Evolutionary conservation across 2,113 vertebrate genomes (phyloP).

Genomic region (Engystomops pustulosus): DNA sequence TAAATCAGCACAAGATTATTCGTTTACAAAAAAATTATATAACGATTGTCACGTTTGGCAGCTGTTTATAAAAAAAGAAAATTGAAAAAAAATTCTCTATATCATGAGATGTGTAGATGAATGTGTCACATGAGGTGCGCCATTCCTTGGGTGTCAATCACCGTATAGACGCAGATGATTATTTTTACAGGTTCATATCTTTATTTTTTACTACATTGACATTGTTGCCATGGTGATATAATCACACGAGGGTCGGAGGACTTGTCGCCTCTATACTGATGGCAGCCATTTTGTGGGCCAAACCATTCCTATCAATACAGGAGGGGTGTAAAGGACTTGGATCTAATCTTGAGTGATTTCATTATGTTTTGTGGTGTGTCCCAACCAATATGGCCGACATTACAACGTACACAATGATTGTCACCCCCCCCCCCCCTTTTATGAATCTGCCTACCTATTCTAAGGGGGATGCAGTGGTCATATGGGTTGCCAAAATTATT

Average conservation of each 20-base stretch:
- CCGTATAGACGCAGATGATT: conserved; percentile 64
- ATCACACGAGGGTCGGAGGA: not conserved
- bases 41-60: conserved; percentile 68
- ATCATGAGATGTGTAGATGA: conserved; percentile 53
- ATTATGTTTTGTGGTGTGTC: not conserved
- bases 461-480: too few relatives aligned
- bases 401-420: too few relatives aligned
- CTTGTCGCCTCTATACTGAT: not conserved
- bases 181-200: conserved; percentile 57
- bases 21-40: conserved; percentile 63
- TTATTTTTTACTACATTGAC: conserved; percentile 52
- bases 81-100: not conserved
- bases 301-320: not conserved
- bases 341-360: not conserved
- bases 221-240: conserved; percentile 34
- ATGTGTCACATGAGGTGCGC: conserved; percentile 63
- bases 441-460: not conserved
- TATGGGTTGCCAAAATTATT: too few relatives aligned
- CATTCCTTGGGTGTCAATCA: conserved; percentile 56
- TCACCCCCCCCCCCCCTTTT: not conserved
- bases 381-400: not conserved
- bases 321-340: not conserved
- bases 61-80: conserved; percentile 63
- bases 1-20: conserved; percentile 78
- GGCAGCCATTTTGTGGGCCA: not conserved